These are phyloP conservation scores for Beroe forskalii DNA, from an alignment of 37 sponge, comb jelly and placozoan genomes.

Conservation along the genomic window DNA sequence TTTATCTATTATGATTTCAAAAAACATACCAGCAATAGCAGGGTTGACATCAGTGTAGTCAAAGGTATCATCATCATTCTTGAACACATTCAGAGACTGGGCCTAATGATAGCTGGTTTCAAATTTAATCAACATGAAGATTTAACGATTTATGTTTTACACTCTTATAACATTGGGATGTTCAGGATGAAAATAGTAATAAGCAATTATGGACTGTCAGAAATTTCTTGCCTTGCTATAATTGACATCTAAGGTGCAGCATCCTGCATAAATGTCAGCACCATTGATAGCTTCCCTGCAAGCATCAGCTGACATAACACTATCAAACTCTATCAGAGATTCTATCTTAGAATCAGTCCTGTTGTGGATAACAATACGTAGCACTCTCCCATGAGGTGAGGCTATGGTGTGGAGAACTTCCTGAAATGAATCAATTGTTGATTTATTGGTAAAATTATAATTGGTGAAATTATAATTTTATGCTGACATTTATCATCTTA, in stretches of 20 bases:
- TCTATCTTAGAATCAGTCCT: slow-evolving; percentile 41
- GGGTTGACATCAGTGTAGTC: slow-evolving; percentile 63
- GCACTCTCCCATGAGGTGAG: slow-evolving; percentile 19
- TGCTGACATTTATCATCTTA: no score
- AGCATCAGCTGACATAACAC: slow-evolving; percentile 18
- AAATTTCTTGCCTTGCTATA: slow-evolving; percentile 28
- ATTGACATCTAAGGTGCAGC: slow-evolving; percentile 54
- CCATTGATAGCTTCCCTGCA: slow-evolving; percentile 53
- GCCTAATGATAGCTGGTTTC: slow-evolving; percentile 14
- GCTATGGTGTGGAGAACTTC: slow-evolving; percentile 56
- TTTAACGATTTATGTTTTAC: no score
- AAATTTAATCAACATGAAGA: no score
- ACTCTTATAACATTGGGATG: no score
- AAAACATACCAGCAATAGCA: slow-evolving; percentile 58
- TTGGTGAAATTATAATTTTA: not conserved
- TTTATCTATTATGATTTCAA: no score
- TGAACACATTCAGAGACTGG: slow-evolving; percentile 57
- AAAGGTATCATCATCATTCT: slow-evolving; percentile 62
- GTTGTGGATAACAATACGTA: slow-evolving; percentile 49
- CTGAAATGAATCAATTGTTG: not conserved
- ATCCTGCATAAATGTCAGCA: slow-evolving; percentile 63
- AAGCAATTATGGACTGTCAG: no score
- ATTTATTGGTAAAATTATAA: not conserved
- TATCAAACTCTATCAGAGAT: slow-evolving; percentile 58
- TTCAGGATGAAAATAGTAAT: no score